Evolutionary conservation across 2,113 vertebrate genomes (phyloP), one percentile per base, ranked within the genome.

Genomic region (Cygnus buccinator): DNA sequence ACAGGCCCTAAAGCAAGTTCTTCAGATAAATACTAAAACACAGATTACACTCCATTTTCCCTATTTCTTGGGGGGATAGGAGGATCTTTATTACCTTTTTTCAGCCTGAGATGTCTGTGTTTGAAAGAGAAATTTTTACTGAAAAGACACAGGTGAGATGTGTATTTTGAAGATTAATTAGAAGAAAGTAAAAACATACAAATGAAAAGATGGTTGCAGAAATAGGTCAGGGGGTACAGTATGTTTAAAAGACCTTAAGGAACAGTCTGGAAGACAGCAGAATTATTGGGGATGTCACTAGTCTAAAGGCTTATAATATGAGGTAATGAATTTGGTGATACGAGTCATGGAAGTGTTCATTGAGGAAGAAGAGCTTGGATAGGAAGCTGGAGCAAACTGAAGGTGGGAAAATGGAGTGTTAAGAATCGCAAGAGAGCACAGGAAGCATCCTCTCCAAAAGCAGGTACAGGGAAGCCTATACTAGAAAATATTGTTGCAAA

Each of bases 81-180:
- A 76, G 43, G 39, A 33, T 89, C n/a, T 74, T 89, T 79, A 75
- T 82, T 87, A 25, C 14, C 11, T 33, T 91, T 91, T 95, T 91
- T 66, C 33, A 79, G 70, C 17, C 62, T 67, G 54, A 82, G 20
- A 20, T 87, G n/a, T 35, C 61, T 82, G 18, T 58, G 11, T 87
- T 94, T 84, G 43, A 87, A 91, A 93, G 37, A 89, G 43, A 84
- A 89, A 33, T 63, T 50, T 72, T 73, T 91, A 28, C 82, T 85
- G 39, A 89, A 94, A 84, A 91, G 18, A 67, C 7, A 23, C 3
- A 57, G 20, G 25, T 92, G 71, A 90, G 50, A 87, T 87, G 21
- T 66, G 2, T 74, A 25, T 86, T 92, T 74, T 86, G 28, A 66
- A 86, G 74, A 85, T 74, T 58, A 92, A 88, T 21, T 70, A 50